Evolutionary conservation across 2,797 vertebrate genomes (phyloP).

Genomic region (Eospalax fontanierii): DNA sequence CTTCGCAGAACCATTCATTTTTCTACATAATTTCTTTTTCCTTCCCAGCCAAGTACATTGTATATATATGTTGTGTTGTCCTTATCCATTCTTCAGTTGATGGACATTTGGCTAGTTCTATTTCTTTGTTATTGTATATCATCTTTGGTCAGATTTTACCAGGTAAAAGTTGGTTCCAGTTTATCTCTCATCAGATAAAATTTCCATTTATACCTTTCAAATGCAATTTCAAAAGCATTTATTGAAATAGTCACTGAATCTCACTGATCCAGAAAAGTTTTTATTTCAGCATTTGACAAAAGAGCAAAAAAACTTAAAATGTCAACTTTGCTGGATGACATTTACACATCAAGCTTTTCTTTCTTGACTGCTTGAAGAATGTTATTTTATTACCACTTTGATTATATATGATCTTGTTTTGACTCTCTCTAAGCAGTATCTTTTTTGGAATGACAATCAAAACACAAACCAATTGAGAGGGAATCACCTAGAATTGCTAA

Average conservation of each 20-base stretch:
- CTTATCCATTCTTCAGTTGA: not conserved
- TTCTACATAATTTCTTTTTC: not conserved
- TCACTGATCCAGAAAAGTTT: conserved; percentile 49
- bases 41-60: not conserved
- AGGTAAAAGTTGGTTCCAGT: conserved; percentile 45
- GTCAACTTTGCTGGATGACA: not conserved
- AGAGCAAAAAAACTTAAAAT: conserved; percentile 72
- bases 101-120: not conserved
- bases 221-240: conserved; percentile 52
- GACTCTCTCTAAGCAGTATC: conserved; percentile 28
- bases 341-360: conserved; percentile 4
- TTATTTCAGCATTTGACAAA: conserved; percentile 72
- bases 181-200: conserved; percentile 35
- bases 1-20: not conserved
- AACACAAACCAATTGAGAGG: conserved; percentile 40
- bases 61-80: not conserved
- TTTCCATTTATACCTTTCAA: conserved; percentile 50
- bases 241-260: conserved; percentile 62
- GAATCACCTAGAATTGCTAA: conserved; percentile 39
- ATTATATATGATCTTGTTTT: conserved; percentile 68
- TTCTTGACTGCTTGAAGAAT: conserved; percentile 59
- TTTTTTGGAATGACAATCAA: conserved; percentile 2
- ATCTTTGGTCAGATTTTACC: conserved; percentile 28
- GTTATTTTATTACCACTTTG: conserved; percentile 68
- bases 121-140: not conserved